phyloP scores from a whole-genome alignment of 2,113 vertebrate species.

The Sialia sialis region DNA sequence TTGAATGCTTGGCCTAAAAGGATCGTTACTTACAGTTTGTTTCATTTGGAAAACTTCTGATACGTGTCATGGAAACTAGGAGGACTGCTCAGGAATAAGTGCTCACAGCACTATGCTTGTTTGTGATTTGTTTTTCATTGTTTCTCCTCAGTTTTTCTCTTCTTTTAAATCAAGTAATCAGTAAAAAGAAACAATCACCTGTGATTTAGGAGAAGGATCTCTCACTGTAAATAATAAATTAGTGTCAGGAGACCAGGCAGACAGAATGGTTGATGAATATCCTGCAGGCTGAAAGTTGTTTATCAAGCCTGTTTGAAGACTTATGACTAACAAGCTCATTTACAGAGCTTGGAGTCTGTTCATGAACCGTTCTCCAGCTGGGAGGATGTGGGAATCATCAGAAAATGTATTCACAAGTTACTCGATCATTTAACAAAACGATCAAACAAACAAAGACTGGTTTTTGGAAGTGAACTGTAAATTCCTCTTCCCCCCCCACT shows the following conservation, averaged over 20 bases:
- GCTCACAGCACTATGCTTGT: background rate
- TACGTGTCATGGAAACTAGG: background rate
- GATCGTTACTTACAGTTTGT: constrained; percentile 10
- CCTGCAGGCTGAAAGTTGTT: constrained; percentile 64
- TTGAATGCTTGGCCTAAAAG: background rate
- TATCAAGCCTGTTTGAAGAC: constrained; percentile 62
- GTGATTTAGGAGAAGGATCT: constrained; percentile 51
- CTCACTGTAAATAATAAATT: constrained; percentile 51
- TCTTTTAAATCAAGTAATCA: background rate
- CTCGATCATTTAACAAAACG: constrained; percentile 43
- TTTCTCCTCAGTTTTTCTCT: background rate
- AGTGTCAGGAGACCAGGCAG: constrained; percentile 40
- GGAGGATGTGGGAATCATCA: constrained; percentile 69
- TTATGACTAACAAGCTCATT: constrained; percentile 66
- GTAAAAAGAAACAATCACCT: constrained; percentile 55
- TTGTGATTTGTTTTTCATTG: constrained; percentile 30
- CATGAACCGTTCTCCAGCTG: constrained; percentile 46
- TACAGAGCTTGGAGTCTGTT: constrained; percentile 57
- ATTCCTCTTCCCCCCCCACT: constrained; percentile 4
- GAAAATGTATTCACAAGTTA: constrained; percentile 66
- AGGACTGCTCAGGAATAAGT: background rate
- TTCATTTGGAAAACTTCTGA: constrained; percentile 19
- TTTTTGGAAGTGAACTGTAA: constrained; percentile 45
- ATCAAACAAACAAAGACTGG: constrained; percentile 56
- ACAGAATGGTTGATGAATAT: constrained; percentile 56